phyloP scores from a whole-genome alignment of 2,797 vertebrate species.

The Lithobates pipiens region DNA sequence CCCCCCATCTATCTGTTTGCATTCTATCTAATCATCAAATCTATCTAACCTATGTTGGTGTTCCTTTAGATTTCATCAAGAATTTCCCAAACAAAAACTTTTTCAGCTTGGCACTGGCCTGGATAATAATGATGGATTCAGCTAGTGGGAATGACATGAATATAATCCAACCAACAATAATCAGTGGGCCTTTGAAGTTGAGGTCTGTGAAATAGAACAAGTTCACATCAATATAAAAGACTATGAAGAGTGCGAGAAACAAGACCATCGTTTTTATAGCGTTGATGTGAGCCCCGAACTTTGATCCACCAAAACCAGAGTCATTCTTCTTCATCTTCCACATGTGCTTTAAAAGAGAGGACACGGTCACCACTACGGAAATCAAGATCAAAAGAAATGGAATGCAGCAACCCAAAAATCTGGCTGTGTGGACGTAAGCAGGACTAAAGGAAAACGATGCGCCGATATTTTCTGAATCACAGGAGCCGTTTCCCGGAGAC shows the following conservation, averaged over 20 bases:
- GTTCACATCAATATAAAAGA: neutral
- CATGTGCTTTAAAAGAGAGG: neutral
- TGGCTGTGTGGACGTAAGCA: neutral
- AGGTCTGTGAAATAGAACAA: too few species aligned
- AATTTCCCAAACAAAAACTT: too few species aligned
- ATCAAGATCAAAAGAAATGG: neutral
- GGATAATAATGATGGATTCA: too few species aligned
- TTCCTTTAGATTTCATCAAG: too few species aligned
- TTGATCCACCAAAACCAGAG: neutral
- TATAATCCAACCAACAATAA: too few species aligned
- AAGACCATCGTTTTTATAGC: slow-evolving; percentile 1
- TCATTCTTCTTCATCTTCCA: neutral
- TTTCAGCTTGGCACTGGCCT: too few species aligned
- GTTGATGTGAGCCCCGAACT: slow-evolving; percentile 5
- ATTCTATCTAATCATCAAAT: too few species aligned
- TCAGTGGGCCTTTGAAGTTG: too few species aligned
- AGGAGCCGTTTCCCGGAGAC: neutral
- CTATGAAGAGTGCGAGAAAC: neutral
- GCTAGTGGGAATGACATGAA: too few species aligned
- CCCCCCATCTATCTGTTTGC: too few species aligned
- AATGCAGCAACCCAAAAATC: slow-evolving; percentile 9
- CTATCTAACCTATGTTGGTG: too few species aligned
- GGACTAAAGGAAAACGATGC: neutral
- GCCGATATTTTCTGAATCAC: neutral
- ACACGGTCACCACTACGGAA: neutral